Conservation (phyloP, 2,888 invertebrate genomes). For the Nowickia ferox region DNA sequence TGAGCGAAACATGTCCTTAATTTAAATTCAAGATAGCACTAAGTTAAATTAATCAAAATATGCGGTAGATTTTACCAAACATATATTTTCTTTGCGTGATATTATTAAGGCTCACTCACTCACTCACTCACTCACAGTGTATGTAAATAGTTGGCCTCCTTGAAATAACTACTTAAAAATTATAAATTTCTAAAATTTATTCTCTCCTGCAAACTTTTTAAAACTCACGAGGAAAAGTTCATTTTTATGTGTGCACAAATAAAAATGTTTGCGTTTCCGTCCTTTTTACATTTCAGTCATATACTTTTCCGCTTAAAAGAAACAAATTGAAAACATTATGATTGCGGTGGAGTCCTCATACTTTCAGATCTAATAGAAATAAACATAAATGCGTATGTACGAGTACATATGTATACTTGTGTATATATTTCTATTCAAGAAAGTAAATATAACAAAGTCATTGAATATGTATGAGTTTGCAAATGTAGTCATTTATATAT, state of each 20-base stretch:
- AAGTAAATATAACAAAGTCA: constrained; percentile 4
- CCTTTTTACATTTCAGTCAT: constrained; percentile 42
- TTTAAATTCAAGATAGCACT: too few species aligned
- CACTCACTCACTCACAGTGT: too few species aligned
- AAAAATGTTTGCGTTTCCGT: constrained; percentile 47
- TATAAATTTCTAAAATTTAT: too few species aligned
- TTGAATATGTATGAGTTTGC: constrained; percentile 37
- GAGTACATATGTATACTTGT: background rate
- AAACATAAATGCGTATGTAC: background rate
- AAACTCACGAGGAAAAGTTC: too few species aligned
- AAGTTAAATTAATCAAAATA: background rate
- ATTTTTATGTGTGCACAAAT: background rate
- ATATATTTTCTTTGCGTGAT: too few species aligned
- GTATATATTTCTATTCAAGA: background rate
- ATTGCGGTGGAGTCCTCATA: constrained; percentile 12
- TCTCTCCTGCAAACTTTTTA: too few species aligned
- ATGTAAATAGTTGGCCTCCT: too few species aligned
- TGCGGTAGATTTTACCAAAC: too few species aligned
- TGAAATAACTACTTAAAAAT: too few species aligned
- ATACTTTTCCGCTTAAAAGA: constrained; percentile 32
- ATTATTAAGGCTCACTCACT: too few species aligned
- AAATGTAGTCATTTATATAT: constrained; percentile 11
- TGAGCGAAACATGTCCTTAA: too few species aligned
- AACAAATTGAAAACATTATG: constrained; percentile 52
- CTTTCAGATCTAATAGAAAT: background rate